A percentile compares a stretch with the other conserved stretches of the same genome.
phyloP scores from a whole-genome alignment of 2,888 invertebrate genomes.

The Epinotia ramella region DNA sequence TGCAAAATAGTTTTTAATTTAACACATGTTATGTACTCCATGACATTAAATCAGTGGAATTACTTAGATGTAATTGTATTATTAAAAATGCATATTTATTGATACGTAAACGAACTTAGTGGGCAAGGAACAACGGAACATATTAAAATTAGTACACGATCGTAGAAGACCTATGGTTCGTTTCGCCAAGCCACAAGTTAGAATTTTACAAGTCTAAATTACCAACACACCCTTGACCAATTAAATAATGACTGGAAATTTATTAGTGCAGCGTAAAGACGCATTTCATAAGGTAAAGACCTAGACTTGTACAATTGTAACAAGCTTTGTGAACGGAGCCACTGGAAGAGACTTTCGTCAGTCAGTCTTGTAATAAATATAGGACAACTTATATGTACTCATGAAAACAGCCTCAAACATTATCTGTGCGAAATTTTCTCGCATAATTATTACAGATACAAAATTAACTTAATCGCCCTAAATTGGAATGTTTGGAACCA shows the following conservation, averaged over 20 bases:
- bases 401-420: constrained; percentile 56
- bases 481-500: constrained; percentile 61
- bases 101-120: neutral
- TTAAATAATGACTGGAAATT: too few species aligned
- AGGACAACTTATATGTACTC: constrained; percentile 50
- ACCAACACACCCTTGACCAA: too few species aligned
- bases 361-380: constrained; percentile 49
- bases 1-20: constrained; percentile 40
- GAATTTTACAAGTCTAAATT: too few species aligned
- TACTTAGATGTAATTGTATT: neutral
- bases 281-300: too few species aligned
- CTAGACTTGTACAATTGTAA: neutral
- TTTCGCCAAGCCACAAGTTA: too few species aligned
- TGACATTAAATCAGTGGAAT: neutral
- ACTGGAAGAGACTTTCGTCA: constrained; percentile 32
- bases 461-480: constrained; percentile 58
- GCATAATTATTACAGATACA: constrained; percentile 18
- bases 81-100: neutral
- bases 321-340: neutral
- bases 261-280: too few species aligned
- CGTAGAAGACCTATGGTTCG: neutral
- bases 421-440: constrained; percentile 49
- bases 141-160: neutral
- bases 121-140: neutral
- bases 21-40: too few species aligned